Conservation (phyloP, 2,888 invertebrate species). For the Gonocerus acuteangulatus region DNA sequence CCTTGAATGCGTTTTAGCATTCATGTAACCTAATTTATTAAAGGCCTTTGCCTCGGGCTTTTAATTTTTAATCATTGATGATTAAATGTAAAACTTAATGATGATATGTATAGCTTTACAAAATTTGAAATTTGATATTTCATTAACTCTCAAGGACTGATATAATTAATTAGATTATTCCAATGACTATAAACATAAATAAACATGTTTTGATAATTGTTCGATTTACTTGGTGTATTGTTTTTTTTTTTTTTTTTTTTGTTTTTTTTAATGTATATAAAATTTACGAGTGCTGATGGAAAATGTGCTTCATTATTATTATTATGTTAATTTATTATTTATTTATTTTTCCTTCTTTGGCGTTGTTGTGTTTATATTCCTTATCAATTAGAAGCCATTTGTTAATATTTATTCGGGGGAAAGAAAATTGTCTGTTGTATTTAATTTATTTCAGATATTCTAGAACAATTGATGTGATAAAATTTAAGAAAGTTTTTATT, state of each 20-base stretch:
- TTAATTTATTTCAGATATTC: too few species aligned
- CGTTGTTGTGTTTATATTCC: too few species aligned
- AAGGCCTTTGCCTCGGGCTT: conserved; percentile 5
- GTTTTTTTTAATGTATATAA: not conserved
- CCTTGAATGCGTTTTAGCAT: conserved; percentile 33
- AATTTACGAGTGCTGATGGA: too few species aligned
- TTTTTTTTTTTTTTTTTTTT: too few species aligned
- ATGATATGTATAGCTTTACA: conserved; percentile 21
- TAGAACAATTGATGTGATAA: too few species aligned
- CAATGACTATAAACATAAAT: not conserved
- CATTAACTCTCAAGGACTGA: conserved; percentile 20
- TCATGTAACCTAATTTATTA: conserved; percentile 16
- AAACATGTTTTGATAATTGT: not conserved
- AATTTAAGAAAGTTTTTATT: too few species aligned
- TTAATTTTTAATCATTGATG: conserved; percentile 1
- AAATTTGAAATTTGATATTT: conserved; percentile 13
- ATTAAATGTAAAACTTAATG: not conserved
- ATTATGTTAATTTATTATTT: too few species aligned
- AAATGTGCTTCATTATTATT: too few species aligned
- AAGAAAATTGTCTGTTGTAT: too few species aligned
- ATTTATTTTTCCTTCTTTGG: too few species aligned
- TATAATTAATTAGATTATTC: conserved; percentile 4
- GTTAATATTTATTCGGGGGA: too few species aligned
- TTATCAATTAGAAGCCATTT: too few species aligned
- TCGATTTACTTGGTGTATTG: not conserved